These are phyloP conservation scores for Luidia sarsii DNA, from an alignment of 53 echinoderm and acorn worm species.

Conservation along the genomic window DNA sequence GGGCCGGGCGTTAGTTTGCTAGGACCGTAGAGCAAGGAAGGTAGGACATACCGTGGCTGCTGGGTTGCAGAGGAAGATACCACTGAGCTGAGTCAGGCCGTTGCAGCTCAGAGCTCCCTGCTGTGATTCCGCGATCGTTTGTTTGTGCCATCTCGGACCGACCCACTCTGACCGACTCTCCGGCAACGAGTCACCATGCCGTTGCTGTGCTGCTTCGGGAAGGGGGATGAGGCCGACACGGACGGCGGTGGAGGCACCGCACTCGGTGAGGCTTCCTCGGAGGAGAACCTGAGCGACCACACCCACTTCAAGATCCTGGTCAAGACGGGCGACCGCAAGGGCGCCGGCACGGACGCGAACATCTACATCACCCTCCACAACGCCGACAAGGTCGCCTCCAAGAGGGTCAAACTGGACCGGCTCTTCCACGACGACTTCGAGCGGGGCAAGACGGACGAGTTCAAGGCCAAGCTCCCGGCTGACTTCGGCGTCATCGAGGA, in stretches of 20 bases:
- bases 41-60: too few species aligned
- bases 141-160: too few species aligned
- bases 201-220: neutral
- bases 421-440: slow-evolving; percentile 59
- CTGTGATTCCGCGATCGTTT: too few species aligned
- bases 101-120: too few species aligned
- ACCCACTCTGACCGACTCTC: too few species aligned
- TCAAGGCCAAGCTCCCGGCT: slow-evolving; percentile 25
- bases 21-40: too few species aligned
- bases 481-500: slow-evolving; percentile 70
- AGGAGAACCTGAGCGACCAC: neutral
- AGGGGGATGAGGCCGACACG: neutral
- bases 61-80: too few species aligned
- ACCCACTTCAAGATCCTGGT: slow-evolving; percentile 56
- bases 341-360: slow-evolving; percentile 60
- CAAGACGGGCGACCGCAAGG: slow-evolving; percentile 61
- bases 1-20: too few species aligned
- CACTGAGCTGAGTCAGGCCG: too few species aligned
- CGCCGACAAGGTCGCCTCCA: slow-evolving; percentile 12
- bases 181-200: neutral
- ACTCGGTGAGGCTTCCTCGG: neutral
- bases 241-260: neutral
- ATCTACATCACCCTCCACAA: slow-evolving; percentile 59
- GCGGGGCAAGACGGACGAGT: slow-evolving; percentile 46
- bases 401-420: slow-evolving; percentile 20